Percentiles rank a stretch among this genome's conserved stretches.
Conservation (phyloP, 2,888 invertebrate species). For the Blastobasis lacticolella region DNA sequence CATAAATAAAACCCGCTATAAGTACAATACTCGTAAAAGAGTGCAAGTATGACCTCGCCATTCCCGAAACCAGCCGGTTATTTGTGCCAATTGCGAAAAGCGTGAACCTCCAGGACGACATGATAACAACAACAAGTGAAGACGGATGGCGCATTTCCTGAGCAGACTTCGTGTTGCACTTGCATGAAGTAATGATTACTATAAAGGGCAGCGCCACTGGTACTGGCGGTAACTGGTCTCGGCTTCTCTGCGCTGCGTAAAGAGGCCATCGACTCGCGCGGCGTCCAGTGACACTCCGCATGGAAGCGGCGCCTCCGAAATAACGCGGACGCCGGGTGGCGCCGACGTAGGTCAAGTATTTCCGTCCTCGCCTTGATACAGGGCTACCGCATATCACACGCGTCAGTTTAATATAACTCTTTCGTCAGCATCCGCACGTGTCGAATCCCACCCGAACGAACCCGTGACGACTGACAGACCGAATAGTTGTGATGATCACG, state of each 20-base stretch:
- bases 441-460: constrained; percentile 20
- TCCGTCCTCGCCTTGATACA: constrained; percentile 69
- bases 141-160: too few species aligned
- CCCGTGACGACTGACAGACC: constrained; percentile 19
- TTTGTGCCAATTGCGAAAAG: too few species aligned
- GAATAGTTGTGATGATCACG: background rate
- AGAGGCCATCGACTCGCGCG: constrained; percentile 36
- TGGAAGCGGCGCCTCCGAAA: constrained; percentile 43
- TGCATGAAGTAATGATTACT: too few species aligned
- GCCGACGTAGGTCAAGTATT: constrained; percentile 69
- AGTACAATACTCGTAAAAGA: too few species aligned
- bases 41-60: too few species aligned
- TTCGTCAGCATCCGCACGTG: constrained; percentile 48
- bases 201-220: too few species aligned
- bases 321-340: constrained; percentile 40
- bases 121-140: too few species aligned
- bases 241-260: background rate
- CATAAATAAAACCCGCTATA: too few species aligned
- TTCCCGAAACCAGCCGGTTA: too few species aligned
- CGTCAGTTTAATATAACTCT: constrained; percentile 62
- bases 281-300: constrained; percentile 21
- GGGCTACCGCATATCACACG: constrained; percentile 65
- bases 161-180: too few species aligned
- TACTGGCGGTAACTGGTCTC: too few species aligned
- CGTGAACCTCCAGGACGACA: too few species aligned